Conservation (phyloP, 2,888 invertebrate species). For the Celastrina argiolus region DNA sequence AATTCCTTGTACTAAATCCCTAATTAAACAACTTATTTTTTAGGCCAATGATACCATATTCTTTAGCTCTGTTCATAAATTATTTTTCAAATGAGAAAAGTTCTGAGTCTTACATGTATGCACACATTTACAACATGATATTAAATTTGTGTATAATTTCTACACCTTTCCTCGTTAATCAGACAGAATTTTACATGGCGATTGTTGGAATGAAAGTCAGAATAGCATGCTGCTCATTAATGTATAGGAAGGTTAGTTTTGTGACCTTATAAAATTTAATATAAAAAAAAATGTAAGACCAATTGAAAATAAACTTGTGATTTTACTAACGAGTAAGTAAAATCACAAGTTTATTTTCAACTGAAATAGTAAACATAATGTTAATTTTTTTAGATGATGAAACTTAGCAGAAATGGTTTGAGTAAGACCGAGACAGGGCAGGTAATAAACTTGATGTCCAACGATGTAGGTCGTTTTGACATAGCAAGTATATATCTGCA, state of each 20-base stretch:
- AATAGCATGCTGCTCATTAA: constrained; percentile 85
- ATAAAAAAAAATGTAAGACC: neutral
- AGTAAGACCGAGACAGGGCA: constrained; percentile 83
- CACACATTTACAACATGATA: constrained; percentile 81
- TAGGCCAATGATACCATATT: constrained; percentile 79
- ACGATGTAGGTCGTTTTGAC: constrained; percentile 90
- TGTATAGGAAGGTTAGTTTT: constrained; percentile 85
- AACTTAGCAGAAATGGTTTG: constrained; percentile 75
- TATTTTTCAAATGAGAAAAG: constrained; percentile 77
- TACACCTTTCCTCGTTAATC: constrained; percentile 81
- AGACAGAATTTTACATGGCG: constrained; percentile 69
- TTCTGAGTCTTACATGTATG: constrained; percentile 65
- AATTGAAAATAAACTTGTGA: no score
- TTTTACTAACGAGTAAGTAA: no score
- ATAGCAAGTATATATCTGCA: constrained; percentile 82
- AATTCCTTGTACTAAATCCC: no score
- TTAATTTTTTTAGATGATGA: constrained; percentile 52
- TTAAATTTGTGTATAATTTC: constrained; percentile 78
- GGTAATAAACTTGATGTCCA: constrained; percentile 89
- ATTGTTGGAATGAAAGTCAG: constrained; percentile 86
- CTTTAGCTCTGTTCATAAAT: constrained; percentile 79
- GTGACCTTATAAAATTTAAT: neutral
- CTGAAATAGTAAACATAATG: neutral
- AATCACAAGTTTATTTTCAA: no score
- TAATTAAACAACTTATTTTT: constrained; percentile 3